Evolutionary conservation across 2,113 vertebrate genomes (phyloP), one percentile per base, ranked within the genome.

Genomic region (Reinhardtius hippoglossoides): DNA sequence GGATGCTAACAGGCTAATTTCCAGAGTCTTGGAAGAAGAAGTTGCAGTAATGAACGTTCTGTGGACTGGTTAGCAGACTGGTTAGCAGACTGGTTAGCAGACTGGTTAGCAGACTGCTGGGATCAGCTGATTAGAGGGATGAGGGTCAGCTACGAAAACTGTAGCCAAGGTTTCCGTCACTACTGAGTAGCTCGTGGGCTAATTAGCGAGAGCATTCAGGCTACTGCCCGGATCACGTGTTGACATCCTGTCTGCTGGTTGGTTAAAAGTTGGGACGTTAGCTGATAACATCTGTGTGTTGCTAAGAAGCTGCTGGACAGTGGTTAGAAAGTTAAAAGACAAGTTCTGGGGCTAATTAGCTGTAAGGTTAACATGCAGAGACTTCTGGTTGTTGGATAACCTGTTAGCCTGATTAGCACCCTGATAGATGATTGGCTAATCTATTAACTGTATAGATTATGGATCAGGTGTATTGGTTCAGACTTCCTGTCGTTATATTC

Each of bases 1-100:
- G 9, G 24, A 61, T 14, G 67, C 50, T 63, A 54, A 23, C 70
- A 52, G 21, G 71, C 58, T 73, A 58, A 35, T 61, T 3, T 42
- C 40, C 40, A 42, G 37, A 40, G 40, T 42, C 40, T 12, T 42
- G 40, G 40, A 42, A 42, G 40, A 42, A 42, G 12, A 13, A 13
- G 40, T 42, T 10, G 40, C 40, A 42, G 40, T 42, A 13, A 42
- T 13, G 2, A 50, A 50, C 46, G 16, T 50, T 5, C 10, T 12
- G 64, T 3, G 5, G 64, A 18, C 24, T 31, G 14, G 50, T 67
- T 52, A 52, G 65, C 46, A 58, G 5, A 14, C 55, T 37, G 31
- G n/a, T n/a, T n/a, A n/a, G n/a, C n/a, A n/a, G n/a, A n/a, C n/a
- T n/a, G n/a, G n/a, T n/a, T n/a, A n/a, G n/a, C n/a, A n/a, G 64